Evolutionary conservation across 2,797 vertebrate species (phyloP).

Genomic region (Anguilla megastoma): DNA sequence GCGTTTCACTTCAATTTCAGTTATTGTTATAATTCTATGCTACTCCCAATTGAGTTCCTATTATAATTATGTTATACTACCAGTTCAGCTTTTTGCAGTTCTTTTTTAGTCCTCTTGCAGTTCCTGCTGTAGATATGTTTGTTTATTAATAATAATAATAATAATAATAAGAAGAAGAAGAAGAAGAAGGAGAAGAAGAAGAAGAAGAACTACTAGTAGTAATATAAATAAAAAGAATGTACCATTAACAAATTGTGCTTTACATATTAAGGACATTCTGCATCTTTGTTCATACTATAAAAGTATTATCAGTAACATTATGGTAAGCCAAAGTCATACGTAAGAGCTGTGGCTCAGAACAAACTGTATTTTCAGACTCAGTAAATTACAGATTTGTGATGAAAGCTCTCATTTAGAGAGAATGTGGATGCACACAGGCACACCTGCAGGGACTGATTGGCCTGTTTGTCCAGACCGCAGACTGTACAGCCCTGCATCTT

Average conservation of each 20-base stretch:
- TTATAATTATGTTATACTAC: no score
- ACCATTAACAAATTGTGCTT: not conserved
- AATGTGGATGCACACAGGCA: not conserved
- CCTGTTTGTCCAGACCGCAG: not conserved
- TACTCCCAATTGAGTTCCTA: no score
- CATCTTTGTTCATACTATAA: not conserved
- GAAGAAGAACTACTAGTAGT: not conserved
- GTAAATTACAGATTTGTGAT: not conserved
- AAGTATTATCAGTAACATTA: not conserved
- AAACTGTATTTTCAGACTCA: not conserved
- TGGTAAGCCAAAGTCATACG: not conserved
- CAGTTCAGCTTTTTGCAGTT: not conserved
- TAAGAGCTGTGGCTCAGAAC: not conserved
- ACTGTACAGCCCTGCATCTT: not conserved
- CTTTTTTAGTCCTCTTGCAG: not conserved
- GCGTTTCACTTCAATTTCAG: not conserved
- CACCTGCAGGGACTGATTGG: not conserved
- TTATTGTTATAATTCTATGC: no score
- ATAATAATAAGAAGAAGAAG: not conserved
- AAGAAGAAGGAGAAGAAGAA: no score
- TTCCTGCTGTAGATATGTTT: not conserved
- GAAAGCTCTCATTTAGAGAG: not conserved
- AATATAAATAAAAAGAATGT: not conserved
- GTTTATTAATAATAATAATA: not conserved
- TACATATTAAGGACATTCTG: not conserved